A percentile compares a stretch with the other conserved stretches of the same genome.
phyloP scores from a whole-genome alignment of 2,113 vertebrate genomes.

The Tinamus guttatus region DNA sequence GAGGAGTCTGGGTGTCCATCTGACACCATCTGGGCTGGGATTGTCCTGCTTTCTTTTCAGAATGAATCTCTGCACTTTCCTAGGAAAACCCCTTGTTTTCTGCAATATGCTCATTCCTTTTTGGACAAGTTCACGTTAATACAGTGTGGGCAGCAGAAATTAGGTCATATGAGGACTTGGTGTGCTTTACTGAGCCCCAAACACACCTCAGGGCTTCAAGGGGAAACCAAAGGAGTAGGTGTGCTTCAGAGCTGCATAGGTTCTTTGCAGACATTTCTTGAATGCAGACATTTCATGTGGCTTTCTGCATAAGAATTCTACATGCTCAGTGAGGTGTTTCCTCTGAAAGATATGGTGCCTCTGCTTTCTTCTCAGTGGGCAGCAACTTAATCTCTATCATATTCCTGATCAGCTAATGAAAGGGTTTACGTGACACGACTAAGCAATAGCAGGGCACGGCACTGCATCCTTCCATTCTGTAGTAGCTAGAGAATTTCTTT shows the following conservation, averaged over 20 bases:
- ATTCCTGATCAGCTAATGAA: background rate
- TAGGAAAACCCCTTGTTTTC: background rate
- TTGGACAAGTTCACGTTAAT: background rate
- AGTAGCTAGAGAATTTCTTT: background rate
- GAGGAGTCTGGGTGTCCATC: background rate
- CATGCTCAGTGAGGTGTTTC: background rate
- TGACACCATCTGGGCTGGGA: background rate
- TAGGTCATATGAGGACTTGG: background rate
- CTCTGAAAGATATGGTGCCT: background rate
- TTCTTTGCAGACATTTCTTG: background rate
- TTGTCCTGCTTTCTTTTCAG: background rate
- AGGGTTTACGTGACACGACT: background rate
- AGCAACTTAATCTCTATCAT: background rate
- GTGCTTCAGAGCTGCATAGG: background rate
- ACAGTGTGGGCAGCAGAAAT: background rate
- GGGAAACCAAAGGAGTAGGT: background rate
- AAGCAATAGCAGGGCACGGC: fast-evolving
- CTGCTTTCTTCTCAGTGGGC: background rate
- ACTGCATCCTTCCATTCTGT: background rate
- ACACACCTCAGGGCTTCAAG: fast-evolving
- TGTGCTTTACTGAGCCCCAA: background rate
- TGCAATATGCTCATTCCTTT: background rate
- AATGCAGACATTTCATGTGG: background rate
- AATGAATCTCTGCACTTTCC: background rate
- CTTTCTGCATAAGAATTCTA: background rate